Conservation (phyloP, 2,888 invertebrate genomes). For the Nycteola revayana region DNA sequence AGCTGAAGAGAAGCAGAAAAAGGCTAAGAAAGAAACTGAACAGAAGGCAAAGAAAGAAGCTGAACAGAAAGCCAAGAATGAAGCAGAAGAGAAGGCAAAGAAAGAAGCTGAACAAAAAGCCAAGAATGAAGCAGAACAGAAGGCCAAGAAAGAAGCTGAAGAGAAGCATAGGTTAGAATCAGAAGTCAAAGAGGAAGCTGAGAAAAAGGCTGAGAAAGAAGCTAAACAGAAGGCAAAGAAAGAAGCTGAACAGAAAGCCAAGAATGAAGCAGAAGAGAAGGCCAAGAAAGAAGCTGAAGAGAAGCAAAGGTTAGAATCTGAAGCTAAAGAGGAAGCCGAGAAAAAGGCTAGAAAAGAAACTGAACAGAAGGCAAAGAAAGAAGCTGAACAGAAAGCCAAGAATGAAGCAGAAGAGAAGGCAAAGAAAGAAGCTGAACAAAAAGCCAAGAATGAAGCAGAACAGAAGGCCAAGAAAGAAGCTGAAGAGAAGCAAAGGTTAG, state of each 20-base stretch:
- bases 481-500: too few species aligned
- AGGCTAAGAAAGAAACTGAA: neutral
- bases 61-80: conserved; percentile 1
- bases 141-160: conserved; percentile 7
- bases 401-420: neutral
- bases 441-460: too few species aligned
- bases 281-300: conserved; percentile 6
- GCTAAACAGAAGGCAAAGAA: conserved; percentile 29
- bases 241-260: neutral
- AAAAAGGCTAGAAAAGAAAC: neutral
- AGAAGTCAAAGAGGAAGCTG: neutral
- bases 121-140: conserved; percentile 20
- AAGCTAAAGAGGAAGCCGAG: neutral
- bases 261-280: neutral
- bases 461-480: too few species aligned
- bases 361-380: neutral
- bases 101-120: conserved; percentile 16
- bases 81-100: conserved; percentile 1
- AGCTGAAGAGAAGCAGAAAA: neutral
- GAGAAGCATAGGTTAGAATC: neutral
- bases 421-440: neutral
- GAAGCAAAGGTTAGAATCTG: conserved; percentile 6
- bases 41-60: conserved; percentile 11
- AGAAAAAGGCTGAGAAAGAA: conserved; percentile 1
- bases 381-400: neutral